Conservation (phyloP, 2,888 invertebrate species). For the Escarpia spicata region DNA sequence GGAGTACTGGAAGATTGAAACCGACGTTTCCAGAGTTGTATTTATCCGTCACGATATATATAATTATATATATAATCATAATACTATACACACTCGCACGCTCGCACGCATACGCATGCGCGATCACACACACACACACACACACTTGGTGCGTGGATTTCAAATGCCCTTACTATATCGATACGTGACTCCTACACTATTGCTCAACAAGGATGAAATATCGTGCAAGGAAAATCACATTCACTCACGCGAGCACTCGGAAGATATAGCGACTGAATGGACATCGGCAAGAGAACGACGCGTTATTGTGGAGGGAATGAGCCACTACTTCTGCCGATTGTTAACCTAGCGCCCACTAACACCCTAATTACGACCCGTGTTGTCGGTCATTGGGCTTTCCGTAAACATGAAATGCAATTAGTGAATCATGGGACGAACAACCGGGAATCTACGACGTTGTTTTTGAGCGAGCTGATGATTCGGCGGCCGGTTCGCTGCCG, state of each 20-base stretch:
- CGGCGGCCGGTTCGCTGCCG: background rate
- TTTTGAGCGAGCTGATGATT: background rate
- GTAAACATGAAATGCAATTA: conserved; percentile 16
- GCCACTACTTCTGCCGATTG: background rate
- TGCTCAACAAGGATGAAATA: background rate
- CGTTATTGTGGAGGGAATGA: background rate
- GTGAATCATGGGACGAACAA: background rate
- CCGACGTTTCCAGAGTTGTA: background rate
- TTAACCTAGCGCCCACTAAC: background rate
- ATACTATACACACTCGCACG: no score
- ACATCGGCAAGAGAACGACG: background rate
- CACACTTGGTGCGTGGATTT: background rate
- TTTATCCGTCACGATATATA: no score
- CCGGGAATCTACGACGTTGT: background rate
- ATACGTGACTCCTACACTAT: background rate
- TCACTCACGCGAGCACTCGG: background rate
- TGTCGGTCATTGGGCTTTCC: background rate
- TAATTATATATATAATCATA: no score
- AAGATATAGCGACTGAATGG: background rate
- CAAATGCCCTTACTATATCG: background rate
- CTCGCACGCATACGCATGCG: no score
- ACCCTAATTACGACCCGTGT: conserved; percentile 8
- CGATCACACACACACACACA: no score
- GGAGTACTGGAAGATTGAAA: background rate
- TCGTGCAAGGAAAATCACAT: background rate